Percentiles rank a stretch among this genome's conserved stretches.
Conservation (phyloP, 2,797 vertebrate species). For the Oryzias dopingdopingensis region DNA sequence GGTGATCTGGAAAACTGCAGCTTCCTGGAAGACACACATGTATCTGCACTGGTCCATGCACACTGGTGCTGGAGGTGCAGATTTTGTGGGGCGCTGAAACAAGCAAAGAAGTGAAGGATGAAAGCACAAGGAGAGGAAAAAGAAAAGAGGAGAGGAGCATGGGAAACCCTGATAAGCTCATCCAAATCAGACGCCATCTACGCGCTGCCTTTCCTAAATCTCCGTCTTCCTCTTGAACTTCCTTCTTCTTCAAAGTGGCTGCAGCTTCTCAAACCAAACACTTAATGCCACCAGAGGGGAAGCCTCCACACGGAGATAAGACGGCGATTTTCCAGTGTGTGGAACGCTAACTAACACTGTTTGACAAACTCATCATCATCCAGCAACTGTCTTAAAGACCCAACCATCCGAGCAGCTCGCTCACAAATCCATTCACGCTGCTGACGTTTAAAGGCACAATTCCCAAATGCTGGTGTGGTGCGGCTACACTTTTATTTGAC, state of each 20-base stretch:
- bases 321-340: slow-evolving; percentile 9
- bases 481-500: too few relatives aligned
- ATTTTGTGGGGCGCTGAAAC: slow-evolving; percentile 10
- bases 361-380: too few relatives aligned
- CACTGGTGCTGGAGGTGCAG: slow-evolving; percentile 11
- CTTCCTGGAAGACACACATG: neutral
- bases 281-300: slow-evolving; percentile 35
- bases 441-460: too few relatives aligned
- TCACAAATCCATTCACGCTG: too few relatives aligned
- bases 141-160: slow-evolving; percentile 14
- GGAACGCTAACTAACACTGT: too few relatives aligned
- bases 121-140: neutral
- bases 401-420: too few relatives aligned
- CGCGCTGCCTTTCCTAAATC: slow-evolving; percentile 5
- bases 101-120: neutral
- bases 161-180: slow-evolving; percentile 51
- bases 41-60: neutral
- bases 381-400: too few relatives aligned
- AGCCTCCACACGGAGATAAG: slow-evolving; percentile 31
- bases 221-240: neutral
- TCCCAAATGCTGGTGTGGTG: too few relatives aligned
- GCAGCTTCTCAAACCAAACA: slow-evolving; percentile 10
- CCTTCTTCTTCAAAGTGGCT: too few relatives aligned
- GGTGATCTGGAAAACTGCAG: slow-evolving; percentile 12
- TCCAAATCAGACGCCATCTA: slow-evolving; percentile 13